phyloP scores from a whole-genome alignment of 2,888 invertebrate species.

The Eledona agricola region DNA sequence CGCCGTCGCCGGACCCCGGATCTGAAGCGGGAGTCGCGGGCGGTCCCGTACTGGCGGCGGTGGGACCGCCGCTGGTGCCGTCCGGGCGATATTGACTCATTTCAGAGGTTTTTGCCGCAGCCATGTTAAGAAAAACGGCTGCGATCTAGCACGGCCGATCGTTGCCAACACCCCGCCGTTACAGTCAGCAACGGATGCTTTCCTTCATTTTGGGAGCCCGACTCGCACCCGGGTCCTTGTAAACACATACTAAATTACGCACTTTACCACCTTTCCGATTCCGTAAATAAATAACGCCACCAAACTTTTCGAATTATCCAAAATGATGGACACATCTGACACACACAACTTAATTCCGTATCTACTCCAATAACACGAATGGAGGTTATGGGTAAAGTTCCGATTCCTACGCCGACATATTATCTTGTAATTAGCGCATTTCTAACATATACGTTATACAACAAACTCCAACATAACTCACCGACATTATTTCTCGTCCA shows the following conservation, averaged over 20 bases:
- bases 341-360: constrained; percentile 79
- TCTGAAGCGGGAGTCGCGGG: constrained; percentile 40
- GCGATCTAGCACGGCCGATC: constrained; percentile 64
- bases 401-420: constrained; percentile 70
- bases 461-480: constrained; percentile 26
- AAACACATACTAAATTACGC: constrained; percentile 64
- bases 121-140: constrained; percentile 73
- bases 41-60: constrained; percentile 63
- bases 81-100: constrained; percentile 79
- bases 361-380: constrained; percentile 79
- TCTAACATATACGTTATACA: constrained; percentile 41
- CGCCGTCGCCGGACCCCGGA: constrained; percentile 42
- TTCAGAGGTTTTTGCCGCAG: constrained; percentile 70
- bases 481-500: constrained; percentile 17
- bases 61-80: constrained; percentile 63
- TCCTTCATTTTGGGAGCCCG: constrained; percentile 60
- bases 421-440: constrained; percentile 49
- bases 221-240: constrained; percentile 59
- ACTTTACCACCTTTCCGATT: constrained; percentile 57
- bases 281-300: constrained; percentile 60
- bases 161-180: constrained; percentile 71
- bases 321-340: constrained; percentile 71
- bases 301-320: constrained; percentile 62
- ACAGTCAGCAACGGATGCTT: constrained; percentile 62
- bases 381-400: constrained; percentile 80